Percentiles rank a stretch among this genome's conserved stretches.
Evolutionary conservation across 1,140 invertebrate genomes (phyloP).

Genomic region (Alviniconcha marisindica): DNA sequence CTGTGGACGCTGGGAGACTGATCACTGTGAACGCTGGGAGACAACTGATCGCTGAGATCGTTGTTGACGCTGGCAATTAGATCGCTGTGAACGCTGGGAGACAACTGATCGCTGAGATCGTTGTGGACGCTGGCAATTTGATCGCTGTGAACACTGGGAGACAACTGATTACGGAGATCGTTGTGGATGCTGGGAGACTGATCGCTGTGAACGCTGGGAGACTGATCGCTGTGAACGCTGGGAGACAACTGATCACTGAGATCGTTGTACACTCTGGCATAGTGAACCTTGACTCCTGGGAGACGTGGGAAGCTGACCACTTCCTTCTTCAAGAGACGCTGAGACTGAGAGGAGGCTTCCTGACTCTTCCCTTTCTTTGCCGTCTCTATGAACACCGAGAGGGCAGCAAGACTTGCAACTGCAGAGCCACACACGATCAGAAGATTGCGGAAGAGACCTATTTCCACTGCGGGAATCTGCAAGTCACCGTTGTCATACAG

Average conservation of each 20-base stretch:
- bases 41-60: not conserved
- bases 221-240: conserved; percentile 14
- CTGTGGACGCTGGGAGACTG: not conserved
- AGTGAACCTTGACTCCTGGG: not conserved
- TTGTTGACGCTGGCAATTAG: not conserved
- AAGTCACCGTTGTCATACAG: too few relatives aligned
- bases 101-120: not conserved
- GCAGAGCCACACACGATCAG: too few relatives aligned
- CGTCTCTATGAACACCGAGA: not conserved
- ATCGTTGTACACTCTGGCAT: not conserved
- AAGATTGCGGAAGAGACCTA: too few relatives aligned
- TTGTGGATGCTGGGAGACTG: not conserved
- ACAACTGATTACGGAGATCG: not conserved
- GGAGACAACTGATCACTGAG: not conserved
- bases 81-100: not conserved
- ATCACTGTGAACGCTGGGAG: not conserved
- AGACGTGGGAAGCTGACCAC: not conserved
- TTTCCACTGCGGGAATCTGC: too few relatives aligned
- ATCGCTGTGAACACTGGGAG: conserved; percentile 26
- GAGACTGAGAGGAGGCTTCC: not conserved
- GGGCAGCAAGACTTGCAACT: not conserved
- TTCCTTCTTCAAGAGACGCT: not conserved
- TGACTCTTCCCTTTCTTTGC: not conserved
- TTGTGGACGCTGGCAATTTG: not conserved
- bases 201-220: conserved; percentile 5